A percentile compares a stretch with the other conserved stretches of the same genome.
Conservation (phyloP, 2,888 invertebrate species). For the Mongoloraphidia duomilia region DNA sequence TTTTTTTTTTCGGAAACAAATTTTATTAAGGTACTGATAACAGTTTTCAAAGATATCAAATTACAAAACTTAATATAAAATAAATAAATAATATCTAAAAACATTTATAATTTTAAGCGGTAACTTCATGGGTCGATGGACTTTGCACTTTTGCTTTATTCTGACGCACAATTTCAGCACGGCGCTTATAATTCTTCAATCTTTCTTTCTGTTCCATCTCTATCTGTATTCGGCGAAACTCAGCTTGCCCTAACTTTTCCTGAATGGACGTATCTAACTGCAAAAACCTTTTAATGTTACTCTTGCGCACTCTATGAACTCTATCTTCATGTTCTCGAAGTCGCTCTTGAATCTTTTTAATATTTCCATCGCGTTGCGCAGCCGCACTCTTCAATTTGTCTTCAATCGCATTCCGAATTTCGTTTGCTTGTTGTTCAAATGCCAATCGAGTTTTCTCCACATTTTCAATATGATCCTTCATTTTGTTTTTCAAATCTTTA, state of each 20-base stretch:
- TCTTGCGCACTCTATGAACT: slow-evolving; percentile 52
- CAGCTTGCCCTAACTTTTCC: slow-evolving; percentile 50
- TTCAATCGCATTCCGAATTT: slow-evolving; percentile 72
- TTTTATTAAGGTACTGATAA: too few species aligned
- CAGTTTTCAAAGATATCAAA: too few species aligned
- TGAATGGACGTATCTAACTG: slow-evolving; percentile 56
- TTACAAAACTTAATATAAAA: too few species aligned
- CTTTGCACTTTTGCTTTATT: slow-evolving; percentile 63
- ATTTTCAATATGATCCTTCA: slow-evolving; percentile 57
- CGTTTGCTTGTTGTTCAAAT: slow-evolving; percentile 72
- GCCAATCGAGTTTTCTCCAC: slow-evolving; percentile 56
- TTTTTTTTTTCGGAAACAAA: too few species aligned
- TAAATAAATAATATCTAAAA: too few species aligned
- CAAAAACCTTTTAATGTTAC: slow-evolving; percentile 50
- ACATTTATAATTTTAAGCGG: slow-evolving; percentile 29
- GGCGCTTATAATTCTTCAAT: slow-evolving; percentile 68
- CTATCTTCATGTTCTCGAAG: slow-evolving; percentile 80
- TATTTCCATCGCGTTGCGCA: slow-evolving; percentile 77
- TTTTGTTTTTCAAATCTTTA: slow-evolving; percentile 72
- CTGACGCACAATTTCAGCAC: slow-evolving; percentile 80
- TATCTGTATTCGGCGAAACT: slow-evolving; percentile 55
- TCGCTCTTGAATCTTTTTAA: slow-evolving; percentile 80
- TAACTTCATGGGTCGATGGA: slow-evolving; percentile 37
- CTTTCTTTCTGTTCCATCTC: slow-evolving; percentile 67
- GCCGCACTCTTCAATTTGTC: slow-evolving; percentile 79